Percentiles rank a stretch among this genome's conserved stretches.
phyloP scores from a whole-genome alignment of 2,797 vertebrate genomes.

The Acanthiza pusilla region DNA sequence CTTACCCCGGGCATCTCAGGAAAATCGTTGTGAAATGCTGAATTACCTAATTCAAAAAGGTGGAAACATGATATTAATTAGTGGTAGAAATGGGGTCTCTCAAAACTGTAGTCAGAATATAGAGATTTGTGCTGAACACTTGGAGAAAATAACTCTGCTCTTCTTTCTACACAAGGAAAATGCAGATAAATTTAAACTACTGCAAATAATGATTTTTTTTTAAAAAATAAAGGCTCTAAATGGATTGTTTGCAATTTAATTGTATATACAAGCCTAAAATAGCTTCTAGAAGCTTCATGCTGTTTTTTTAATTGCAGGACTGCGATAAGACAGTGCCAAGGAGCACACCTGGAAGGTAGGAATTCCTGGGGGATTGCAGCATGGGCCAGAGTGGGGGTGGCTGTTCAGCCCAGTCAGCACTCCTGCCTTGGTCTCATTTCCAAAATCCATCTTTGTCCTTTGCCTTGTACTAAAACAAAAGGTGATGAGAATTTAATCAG shows the following conservation, averaged over 20 bases:
- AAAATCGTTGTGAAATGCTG: neutral
- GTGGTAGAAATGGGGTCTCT: neutral
- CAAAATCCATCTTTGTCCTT: neutral
- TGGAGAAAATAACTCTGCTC: neutral
- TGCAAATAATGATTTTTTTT: neutral
- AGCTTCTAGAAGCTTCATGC: slow-evolving; percentile 31
- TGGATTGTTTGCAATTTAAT: neutral
- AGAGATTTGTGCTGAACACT: neutral
- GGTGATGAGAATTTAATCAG: neutral
- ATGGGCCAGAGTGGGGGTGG: neutral
- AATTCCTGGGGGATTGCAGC: neutral
- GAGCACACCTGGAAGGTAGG: slow-evolving; percentile 91
- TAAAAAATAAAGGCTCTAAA: neutral
- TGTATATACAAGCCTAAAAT: neutral
- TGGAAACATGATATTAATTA: neutral
- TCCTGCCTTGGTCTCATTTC: neutral
- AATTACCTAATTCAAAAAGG: neutral
- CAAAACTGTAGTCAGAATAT: neutral
- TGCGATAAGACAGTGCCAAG: slow-evolving; percentile 90
- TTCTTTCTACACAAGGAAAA: neutral
- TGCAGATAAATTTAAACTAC: neutral
- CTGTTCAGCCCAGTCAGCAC: neutral
- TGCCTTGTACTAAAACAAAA: neutral
- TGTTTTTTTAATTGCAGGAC: slow-evolving; percentile 73
- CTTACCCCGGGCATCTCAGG: neutral